Evolutionary conservation across 2,113 vertebrate species (phyloP).

Genomic region (Choloepus hoffmanni): DNA sequence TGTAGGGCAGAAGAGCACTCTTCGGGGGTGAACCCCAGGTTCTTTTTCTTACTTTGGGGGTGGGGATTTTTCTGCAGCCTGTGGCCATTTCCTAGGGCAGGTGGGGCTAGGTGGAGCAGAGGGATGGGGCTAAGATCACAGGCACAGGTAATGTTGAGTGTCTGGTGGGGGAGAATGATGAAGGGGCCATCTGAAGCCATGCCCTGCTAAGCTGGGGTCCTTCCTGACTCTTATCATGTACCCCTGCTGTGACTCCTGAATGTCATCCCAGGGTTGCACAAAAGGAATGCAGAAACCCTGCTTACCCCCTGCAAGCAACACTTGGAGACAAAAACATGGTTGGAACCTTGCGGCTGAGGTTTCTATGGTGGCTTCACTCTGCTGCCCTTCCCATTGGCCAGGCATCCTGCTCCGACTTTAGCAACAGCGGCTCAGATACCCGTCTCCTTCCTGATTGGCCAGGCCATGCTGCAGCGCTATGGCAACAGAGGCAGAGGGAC

Average conservation of each 20-base stretch:
- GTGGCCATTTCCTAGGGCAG: not conserved
- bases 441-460: conserved; percentile 79
- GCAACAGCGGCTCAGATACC: conserved; percentile 84
- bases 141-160: not conserved
- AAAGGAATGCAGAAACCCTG: conserved; percentile 53
- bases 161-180: not conserved
- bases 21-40: not conserved
- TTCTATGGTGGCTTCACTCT: conserved; percentile 80
- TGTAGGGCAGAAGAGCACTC: not conserved
- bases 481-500: conserved; percentile 82
- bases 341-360: conserved; percentile 71
- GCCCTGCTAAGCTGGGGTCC: conserved; percentile 15
- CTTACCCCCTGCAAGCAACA: conserved; percentile 50
- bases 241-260: conserved; percentile 15
- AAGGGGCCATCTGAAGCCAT: not conserved
- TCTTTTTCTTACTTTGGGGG: not conserved
- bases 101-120: not conserved
- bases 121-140: not conserved
- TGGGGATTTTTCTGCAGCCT: not conserved
- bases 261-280: conserved; percentile 11
- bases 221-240: conserved; percentile 20
- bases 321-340: conserved; percentile 45
- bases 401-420: conserved; percentile 35
- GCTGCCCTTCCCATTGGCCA: conserved; percentile 79
- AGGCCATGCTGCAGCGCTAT: conserved; percentile 68